Conservation (phyloP, 1,140 invertebrate species). For the Cydia strobilella region DNA sequence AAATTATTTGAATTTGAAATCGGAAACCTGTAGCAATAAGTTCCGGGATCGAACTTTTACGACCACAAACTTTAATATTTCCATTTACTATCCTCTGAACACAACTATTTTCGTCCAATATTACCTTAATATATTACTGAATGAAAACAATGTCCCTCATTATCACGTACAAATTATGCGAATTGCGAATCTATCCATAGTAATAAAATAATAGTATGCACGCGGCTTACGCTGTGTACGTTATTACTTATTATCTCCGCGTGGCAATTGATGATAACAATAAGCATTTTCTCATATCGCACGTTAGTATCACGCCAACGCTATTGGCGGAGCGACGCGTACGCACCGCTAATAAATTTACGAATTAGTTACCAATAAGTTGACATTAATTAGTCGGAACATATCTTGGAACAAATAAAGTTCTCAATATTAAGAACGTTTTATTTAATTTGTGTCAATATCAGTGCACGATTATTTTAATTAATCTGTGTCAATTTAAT, state of each 20-base stretch:
- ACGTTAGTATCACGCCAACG: slow-evolving; percentile 10
- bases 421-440: neutral
- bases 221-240: slow-evolving; percentile 1
- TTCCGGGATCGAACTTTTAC: too few relatives aligned
- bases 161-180: neutral
- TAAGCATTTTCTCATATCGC: slow-evolving; percentile 16
- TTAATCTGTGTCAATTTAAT: neutral
- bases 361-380: neutral
- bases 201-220: slow-evolving; percentile 1
- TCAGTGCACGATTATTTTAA: neutral
- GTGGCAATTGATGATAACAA: slow-evolving; percentile 26
- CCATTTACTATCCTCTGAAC: too few relatives aligned
- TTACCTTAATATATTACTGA: too few relatives aligned
- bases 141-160: neutral
- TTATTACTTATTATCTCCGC: slow-evolving; percentile 11
- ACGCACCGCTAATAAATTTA: neutral
- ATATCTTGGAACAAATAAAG: neutral
- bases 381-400: neutral
- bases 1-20: too few relatives aligned
- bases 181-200: neutral
- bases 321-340: neutral
- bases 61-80: too few relatives aligned
- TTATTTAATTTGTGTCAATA: slow-evolving; percentile 24
- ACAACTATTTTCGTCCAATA: too few relatives aligned
- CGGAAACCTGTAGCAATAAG: too few relatives aligned